Evolutionary conservation across 1,140 invertebrate species (phyloP), one percentile per base, ranked within the genome.

Genomic region (Heliothis subflexa): DNA sequence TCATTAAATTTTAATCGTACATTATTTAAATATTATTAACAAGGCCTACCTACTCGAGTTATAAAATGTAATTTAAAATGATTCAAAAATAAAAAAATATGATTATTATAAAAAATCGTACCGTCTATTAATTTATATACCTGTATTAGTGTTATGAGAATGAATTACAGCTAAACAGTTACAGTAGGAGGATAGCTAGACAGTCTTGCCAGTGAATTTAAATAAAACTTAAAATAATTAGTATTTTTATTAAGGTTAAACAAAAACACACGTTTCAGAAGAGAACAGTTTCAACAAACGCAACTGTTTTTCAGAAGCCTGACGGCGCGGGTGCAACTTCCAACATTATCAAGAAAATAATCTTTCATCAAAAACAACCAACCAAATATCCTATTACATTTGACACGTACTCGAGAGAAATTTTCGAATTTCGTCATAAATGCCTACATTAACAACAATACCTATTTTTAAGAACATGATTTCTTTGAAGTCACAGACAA

Each of bases 211-310:
- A 71, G 83, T 78, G 87, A 89, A 87, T 90, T 87, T 88, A 86
- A 92, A 93, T 92, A 93, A 94, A 93, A 92, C 89, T 92, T 93
- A 92, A 82, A 87, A 82, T 88, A 83, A 90, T 88, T 85, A 88
- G 88, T 91, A 90, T 79, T 88, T 94, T 94, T 94, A 94, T 94
- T 91, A 68, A 85, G 86, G 78, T 85, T 66, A 87, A 91, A 91
- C 82, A 88, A 88, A 88, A 88, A 89, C 86, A 91, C 86, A 91
- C 64, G 85, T 83, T 85, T 88, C 83, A 87, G 86, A 21, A 80
- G 78, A 77, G 57, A 85, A 81, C 25, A 75, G 47, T 83, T 62
- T 78, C 54, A 81, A 82, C 75, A 78, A 71, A 68, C 12, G 28
- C 57, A 76, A 81, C 47, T 74, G 66, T 40, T 54, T 57, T 21